Conservation (phyloP, 2,113 vertebrate species). For the Poeciliopsis retropinna region DNA sequence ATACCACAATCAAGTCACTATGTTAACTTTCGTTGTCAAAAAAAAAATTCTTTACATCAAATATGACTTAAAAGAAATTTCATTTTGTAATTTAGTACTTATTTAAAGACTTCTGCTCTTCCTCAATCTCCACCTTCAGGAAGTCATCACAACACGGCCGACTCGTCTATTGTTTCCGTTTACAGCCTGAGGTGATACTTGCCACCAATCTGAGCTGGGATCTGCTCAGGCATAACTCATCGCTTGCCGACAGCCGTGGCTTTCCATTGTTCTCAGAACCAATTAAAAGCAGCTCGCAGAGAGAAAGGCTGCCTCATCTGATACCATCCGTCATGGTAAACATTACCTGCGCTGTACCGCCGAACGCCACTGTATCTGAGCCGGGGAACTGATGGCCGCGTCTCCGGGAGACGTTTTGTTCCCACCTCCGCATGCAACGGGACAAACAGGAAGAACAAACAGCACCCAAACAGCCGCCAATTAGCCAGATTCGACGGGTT, state of each 20-base stretch:
- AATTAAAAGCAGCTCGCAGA: constrained; percentile 45
- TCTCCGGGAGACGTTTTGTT: constrained; percentile 7
- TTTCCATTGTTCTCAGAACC: constrained; percentile 46
- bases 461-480: constrained; percentile 7
- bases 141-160: too few relatives aligned
- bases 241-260: constrained; percentile 6
- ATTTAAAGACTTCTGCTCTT: too few relatives aligned
- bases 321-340: constrained; percentile 35
- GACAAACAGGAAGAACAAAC: constrained; percentile 2
- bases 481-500: constrained; percentile 3
- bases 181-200: constrained; percentile 13
- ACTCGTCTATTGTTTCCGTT: not conserved
- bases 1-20: too few relatives aligned
- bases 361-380: constrained; percentile 6
- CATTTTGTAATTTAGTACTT: too few relatives aligned
- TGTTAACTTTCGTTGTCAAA: too few relatives aligned
- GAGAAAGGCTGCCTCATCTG: constrained; percentile 21
- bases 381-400: constrained; percentile 20
- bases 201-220: not conserved
- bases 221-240: constrained; percentile 14
- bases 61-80: too few relatives aligned
- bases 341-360: constrained; percentile 20
- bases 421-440: not conserved
- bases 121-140: too few relatives aligned
- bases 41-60: too few relatives aligned